These are phyloP conservation scores for Tautogolabrus adspersus DNA, from an alignment of 2,113 vertebrate species.

Conservation along the genomic window DNA sequence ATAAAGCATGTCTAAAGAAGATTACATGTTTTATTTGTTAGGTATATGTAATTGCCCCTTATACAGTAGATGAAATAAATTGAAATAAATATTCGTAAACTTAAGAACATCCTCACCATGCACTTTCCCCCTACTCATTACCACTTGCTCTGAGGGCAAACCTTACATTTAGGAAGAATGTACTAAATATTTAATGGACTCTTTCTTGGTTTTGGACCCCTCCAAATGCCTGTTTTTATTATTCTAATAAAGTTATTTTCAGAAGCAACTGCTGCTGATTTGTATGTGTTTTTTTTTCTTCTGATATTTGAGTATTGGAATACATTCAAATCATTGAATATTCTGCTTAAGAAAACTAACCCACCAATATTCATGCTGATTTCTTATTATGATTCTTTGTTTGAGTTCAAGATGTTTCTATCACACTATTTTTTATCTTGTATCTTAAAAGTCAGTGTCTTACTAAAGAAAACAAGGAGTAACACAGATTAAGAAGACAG, in stretches of 20 bases:
- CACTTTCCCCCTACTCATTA: constrained; percentile 63
- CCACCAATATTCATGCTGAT: background rate
- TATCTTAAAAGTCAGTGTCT: background rate
- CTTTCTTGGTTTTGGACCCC: constrained; percentile 50
- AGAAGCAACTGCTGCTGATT: constrained; percentile 45
- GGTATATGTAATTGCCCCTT: constrained; percentile 14
- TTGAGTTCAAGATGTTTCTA: background rate
- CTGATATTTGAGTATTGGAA: background rate
- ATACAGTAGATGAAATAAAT: constrained; percentile 24
- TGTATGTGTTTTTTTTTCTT: constrained; percentile 9
- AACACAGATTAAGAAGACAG: background rate
- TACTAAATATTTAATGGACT: constrained; percentile 69
- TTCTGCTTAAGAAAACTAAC: background rate
- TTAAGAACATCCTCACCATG: constrained; percentile 55
- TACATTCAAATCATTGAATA: background rate
- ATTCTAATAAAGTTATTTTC: constrained; percentile 78
- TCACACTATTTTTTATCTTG: background rate
- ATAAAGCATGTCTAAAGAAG: background rate
- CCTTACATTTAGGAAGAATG: constrained; percentile 52
- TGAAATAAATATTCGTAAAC: constrained; percentile 28
- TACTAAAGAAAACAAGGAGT: background rate
- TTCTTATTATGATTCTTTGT: background rate
- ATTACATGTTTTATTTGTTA: background rate
- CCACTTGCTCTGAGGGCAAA: constrained; percentile 56
- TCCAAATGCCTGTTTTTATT: constrained; percentile 60